These are phyloP conservation scores for Altica lythri DNA, from an alignment of 2,888 invertebrate species.

Conservation along the genomic window DNA sequence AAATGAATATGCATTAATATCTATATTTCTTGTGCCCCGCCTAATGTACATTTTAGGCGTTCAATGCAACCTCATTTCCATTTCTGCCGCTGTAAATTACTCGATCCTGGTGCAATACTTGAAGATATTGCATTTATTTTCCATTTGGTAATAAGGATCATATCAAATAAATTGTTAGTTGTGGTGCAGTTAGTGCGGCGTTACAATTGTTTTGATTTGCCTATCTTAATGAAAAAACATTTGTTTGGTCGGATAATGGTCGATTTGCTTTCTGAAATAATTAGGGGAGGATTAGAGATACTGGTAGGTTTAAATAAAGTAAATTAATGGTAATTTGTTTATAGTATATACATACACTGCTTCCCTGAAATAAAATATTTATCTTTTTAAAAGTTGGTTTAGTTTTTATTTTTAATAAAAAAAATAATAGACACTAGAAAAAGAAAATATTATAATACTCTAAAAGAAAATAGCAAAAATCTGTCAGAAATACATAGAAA, in stretches of 20 bases:
- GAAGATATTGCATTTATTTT: constrained; percentile 15
- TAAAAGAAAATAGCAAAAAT: no score
- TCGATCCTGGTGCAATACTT: constrained; percentile 22
- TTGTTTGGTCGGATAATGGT: constrained; percentile 10
- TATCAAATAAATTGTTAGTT: constrained; percentile 17
- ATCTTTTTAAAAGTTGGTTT: no score
- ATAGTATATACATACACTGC: no score
- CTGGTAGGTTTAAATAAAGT: no score
- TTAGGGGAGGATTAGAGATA: constrained; percentile 3
- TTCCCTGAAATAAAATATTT: no score
- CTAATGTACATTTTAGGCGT: constrained; percentile 11
- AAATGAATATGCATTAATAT: constrained; percentile 26
- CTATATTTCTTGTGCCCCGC: constrained; percentile 17
- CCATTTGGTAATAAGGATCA: constrained; percentile 20
- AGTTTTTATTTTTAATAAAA: no score
- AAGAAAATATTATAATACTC: no score
- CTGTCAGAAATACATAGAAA: constrained; percentile 14
- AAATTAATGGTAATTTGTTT: no score
- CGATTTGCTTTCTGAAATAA: constrained; percentile 9
- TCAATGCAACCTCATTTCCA: constrained; percentile 24
- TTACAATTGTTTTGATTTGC: constrained; percentile 19
- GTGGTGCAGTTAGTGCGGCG: neutral
- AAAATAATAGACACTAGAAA: no score
- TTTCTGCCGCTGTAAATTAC: constrained; percentile 23
- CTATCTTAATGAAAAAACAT: constrained; percentile 27